Conservation (phyloP, 92 coral and sea anemone genomes). For the Phenganax marumi region DNA sequence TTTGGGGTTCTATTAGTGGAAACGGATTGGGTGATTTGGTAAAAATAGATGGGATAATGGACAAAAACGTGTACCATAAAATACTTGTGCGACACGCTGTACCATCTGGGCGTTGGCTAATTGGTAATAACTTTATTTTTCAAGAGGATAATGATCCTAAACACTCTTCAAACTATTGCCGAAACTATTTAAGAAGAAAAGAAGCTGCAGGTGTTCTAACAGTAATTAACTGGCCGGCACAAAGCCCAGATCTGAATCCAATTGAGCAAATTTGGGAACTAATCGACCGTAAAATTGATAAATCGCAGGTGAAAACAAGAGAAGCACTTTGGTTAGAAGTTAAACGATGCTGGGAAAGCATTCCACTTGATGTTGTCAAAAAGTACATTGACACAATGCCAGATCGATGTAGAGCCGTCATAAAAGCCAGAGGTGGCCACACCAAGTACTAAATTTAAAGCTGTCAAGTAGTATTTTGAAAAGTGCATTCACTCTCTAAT, state of each 20-base stretch:
- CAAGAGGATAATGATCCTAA: slow-evolving; percentile 23
- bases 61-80: slow-evolving; percentile 2
- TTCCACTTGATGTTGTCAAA: too few species aligned
- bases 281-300: neutral
- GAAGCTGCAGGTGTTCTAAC: neutral
- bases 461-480: too few species aligned
- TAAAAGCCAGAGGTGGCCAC: too few species aligned
- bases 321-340: slow-evolving; percentile 4
- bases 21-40: neutral
- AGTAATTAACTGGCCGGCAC: neutral
- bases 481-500: too few species aligned
- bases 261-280: slow-evolving; percentile 13
- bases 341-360: too few species aligned
- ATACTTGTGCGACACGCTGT: slow-evolving; percentile 12
- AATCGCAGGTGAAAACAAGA: neutral
- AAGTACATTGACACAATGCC: too few species aligned
- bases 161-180: slow-evolving; percentile 3
- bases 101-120: slow-evolving; percentile 17
- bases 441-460: too few species aligned
- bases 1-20: slow-evolving; percentile 23
- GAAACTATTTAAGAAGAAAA: neutral
- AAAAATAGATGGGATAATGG: neutral
- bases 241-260: neutral
- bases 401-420: too few species aligned
- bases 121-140: slow-evolving; percentile 2